Conservation (phyloP, 2,113 vertebrate species). For the Gasterosteus nipponicus region DNA sequence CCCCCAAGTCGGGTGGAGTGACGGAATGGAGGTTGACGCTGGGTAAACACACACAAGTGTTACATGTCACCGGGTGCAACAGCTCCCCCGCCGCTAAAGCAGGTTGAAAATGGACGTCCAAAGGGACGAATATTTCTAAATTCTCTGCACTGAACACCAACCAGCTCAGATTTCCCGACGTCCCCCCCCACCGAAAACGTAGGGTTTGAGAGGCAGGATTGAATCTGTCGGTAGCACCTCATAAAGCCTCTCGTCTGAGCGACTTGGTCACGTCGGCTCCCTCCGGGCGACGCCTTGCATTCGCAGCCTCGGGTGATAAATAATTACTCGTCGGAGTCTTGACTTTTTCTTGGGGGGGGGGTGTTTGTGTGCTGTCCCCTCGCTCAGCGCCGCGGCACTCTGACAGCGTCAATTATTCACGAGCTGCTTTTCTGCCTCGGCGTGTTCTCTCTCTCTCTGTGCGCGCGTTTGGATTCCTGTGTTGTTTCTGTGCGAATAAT, state of each 20-base stretch:
- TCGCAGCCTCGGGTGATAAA: constrained; percentile 71
- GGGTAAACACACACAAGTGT: constrained; percentile 56
- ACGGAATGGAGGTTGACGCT: constrained; percentile 38
- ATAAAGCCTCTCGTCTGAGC: constrained; percentile 18
- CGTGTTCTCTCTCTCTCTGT: constrained; percentile 36
- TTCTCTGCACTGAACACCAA: neutral
- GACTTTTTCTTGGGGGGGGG: constrained; percentile 56
- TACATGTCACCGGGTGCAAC: constrained; percentile 27
- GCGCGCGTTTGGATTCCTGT: constrained; percentile 23
- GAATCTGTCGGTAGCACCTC: constrained; percentile 51
- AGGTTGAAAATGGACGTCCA: constrained; percentile 24
- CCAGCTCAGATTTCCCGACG: constrained; percentile 33
- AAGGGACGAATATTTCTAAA: constrained; percentile 18
- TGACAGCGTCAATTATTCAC: constrained; percentile 78
- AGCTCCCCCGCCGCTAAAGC: neutral
- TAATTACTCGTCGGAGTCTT: constrained; percentile 72
- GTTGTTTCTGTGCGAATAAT: constrained; percentile 19
- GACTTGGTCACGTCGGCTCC: constrained; percentile 45
- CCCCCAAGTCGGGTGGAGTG: neutral
- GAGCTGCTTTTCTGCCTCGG: constrained; percentile 46
- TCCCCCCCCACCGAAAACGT: constrained; percentile 42
- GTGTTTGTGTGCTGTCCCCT: constrained; percentile 70
- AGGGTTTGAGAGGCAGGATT: constrained; percentile 39
- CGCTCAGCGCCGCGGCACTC: constrained; percentile 62
- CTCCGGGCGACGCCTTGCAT: constrained; percentile 44